phyloP scores from a whole-genome alignment of 2,797 vertebrate species.

The Atherinosoma microstoma region DNA sequence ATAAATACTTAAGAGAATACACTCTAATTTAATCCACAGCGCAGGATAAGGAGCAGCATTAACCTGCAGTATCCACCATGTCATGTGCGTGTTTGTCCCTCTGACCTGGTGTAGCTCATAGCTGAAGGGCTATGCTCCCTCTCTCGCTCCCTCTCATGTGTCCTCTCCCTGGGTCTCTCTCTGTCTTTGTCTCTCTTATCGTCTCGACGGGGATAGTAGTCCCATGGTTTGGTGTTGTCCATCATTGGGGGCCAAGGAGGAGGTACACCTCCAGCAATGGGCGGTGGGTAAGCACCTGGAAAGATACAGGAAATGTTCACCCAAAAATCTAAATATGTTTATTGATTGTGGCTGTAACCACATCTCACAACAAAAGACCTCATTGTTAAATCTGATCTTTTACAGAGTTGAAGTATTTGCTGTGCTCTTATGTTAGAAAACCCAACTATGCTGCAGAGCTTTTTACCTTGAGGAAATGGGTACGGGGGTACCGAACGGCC shows the following conservation, averaged over 20 bases:
- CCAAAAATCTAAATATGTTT: neutral
- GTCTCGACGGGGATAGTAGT: conserved; percentile 84
- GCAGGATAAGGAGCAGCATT: neutral
- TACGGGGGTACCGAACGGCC: conserved; percentile 82
- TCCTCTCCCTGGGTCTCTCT: conserved; percentile 81
- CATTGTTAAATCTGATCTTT: neutral
- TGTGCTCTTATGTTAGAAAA: neutral
- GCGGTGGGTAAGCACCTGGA: conserved; percentile 83
- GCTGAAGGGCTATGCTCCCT: conserved; percentile 84
- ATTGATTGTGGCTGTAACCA: neutral
- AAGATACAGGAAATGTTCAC: neutral
- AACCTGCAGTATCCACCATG: neutral
- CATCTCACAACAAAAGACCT: too few species aligned
- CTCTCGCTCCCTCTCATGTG: conserved; percentile 82
- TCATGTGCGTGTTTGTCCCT: neutral
- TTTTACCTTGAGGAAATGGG: conserved; percentile 82
- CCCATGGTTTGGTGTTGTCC: conserved; percentile 84
- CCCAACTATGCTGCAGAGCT: neutral
- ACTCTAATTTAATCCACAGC: neutral
- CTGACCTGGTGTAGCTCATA: conserved; percentile 83
- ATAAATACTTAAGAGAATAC: neutral
- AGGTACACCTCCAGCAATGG: conserved; percentile 77
- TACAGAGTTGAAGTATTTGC: neutral
- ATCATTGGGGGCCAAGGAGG: conserved; percentile 82
- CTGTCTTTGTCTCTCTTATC: conserved; percentile 85